Evolutionary conservation across 1,140 invertebrate genomes (phyloP), one percentile per base, ranked within the genome.

Genomic region (Lordiphosa clarofinis): DNA sequence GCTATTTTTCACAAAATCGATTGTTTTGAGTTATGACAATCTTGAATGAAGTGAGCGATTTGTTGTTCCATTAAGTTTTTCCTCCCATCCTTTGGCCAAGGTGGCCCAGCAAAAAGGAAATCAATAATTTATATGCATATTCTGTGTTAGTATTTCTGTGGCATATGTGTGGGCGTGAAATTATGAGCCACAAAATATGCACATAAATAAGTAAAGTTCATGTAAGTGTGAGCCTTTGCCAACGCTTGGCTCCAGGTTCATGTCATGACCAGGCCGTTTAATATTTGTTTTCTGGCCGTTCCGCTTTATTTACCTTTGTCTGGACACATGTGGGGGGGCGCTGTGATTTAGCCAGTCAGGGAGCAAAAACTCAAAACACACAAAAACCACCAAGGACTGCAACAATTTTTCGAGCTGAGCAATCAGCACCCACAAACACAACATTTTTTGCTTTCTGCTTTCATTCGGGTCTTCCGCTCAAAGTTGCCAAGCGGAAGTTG

Each of bases 51-150:
- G 19, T 19, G 19, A 19, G 19, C 19, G 19, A 19, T 19, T 28
- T 28, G 24, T 28, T 28, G 24, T 28, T 28, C 4, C 4, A 28
- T 5, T 28, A 28, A 28, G 6, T 28, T 28, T 28, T 28, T 6
- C 5, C 24, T 28, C 24, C 5, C 24, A n/a, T 28, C 24, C 24
- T 28, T 28, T 4, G 19, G 24, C 24, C 24, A 28, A 28, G 24
- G 24, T 28, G 4, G 4, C 24, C 4, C 19, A 43, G 21, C 42
- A 44, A 43, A 19, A 19, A 47, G 3, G 31, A 56, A 62, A 57
- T 79, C 70, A 71, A 81, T 75, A 74, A 61, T 78, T 73, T 60
- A 70, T 63, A 71, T 70, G 28, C 55, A 56, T 73, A 66, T 60
- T 56, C 1, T 10, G 64, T 15, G 38, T 33, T 21, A 42, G 38